Base-by-base conservation (phyloP, 2,113 vertebrate species). In the Sinocyclocheilus rhinocerous region DNA sequence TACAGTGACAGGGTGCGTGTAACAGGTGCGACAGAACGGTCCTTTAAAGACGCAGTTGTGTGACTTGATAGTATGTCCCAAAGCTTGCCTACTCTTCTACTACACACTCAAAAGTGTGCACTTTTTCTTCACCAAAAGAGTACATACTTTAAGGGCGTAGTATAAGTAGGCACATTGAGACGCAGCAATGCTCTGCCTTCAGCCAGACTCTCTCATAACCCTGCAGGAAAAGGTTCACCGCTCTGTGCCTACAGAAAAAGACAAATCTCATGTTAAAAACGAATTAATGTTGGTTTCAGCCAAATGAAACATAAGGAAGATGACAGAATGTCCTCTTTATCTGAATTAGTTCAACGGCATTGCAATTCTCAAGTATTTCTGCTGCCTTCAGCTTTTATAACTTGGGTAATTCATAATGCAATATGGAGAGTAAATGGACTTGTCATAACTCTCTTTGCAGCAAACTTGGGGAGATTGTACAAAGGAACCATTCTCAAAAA, bases 161-260 rank as follows among this genome's bases (percentile, higher is more conserved):
- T 33, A 33, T 33, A 33, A 33, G 29, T 33, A 33, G 29, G 29
- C 29, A 33, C 29, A 33, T 33, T 33, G 29, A 3, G 29, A 33
- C 3, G 29, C 29, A 33, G 29, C 29, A 33, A 33, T 33, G 96
- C 89, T 97, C 97, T 70, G 95, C 94, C 86, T 97, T 96, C 90
- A 99, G 96, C 98, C 97, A 99, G 61, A 95, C 95, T 91, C 97
- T 97, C 84, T 96, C 97, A 92, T 98, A 99, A 84, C 97, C 96
- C 94, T 97, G 97, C 89, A 99, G 96, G 91, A 99, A 99, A 59
- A 99, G 95, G 90, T 99, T 98, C 91, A 97, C 94, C 0, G 96
- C 98, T 88, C 97, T 95, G 87, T 99, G 98, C 92, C 98, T 99
- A 88, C 83, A 92, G 92, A 76, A 4, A 11, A 76, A 73, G 52